Evolutionary conservation across 2,797 vertebrate genomes (phyloP).

Genomic region (Crypturellus tataupa): DNA sequence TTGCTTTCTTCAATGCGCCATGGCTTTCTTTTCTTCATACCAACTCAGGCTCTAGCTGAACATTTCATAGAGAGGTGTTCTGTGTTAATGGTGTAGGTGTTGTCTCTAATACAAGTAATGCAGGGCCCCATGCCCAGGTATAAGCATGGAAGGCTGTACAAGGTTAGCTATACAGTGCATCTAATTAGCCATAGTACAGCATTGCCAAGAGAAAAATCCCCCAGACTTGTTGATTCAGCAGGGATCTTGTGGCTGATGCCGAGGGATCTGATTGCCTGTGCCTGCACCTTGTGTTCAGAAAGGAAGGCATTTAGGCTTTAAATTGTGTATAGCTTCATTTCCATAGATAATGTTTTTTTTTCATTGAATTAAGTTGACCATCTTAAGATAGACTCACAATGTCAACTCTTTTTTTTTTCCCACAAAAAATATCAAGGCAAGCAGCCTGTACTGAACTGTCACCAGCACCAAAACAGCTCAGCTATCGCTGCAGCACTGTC

Average conservation of each 20-base stretch:
- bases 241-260: neutral
- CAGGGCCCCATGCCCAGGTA: neutral
- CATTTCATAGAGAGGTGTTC: neutral
- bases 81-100: neutral
- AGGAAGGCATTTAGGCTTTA: neutral
- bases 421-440: neutral
- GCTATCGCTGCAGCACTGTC: neutral
- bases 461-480: neutral
- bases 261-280: neutral
- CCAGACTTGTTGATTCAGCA: neutral
- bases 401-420: neutral
- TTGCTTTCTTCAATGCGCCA: neutral
- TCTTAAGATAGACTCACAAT: neutral
- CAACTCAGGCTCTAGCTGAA: neutral
- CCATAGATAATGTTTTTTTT: neutral
- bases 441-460: neutral
- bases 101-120: neutral
- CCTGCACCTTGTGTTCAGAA: neutral
- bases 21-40: neutral
- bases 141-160: neutral
- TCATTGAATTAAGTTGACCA: neutral
- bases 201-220: neutral
- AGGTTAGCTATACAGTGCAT: neutral
- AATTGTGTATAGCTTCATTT: neutral
- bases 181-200: neutral